These are phyloP conservation scores for Saiga tatarica DNA, from an alignment of 2,113 vertebrate genomes.

Conservation along the genomic window DNA sequence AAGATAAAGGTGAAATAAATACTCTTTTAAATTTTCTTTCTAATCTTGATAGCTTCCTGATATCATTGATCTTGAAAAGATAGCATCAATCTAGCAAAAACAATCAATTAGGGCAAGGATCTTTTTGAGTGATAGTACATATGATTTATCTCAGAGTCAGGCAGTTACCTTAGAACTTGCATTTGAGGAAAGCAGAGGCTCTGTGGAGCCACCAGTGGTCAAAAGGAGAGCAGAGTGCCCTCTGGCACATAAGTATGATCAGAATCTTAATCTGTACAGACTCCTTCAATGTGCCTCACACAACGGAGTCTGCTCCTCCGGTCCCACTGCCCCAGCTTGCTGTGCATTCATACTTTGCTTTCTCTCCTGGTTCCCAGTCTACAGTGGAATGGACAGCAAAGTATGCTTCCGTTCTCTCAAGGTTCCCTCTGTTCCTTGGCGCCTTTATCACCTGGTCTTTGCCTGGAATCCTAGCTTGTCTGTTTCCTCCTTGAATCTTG, in stretches of 20 bases:
- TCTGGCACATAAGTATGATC: not conserved
- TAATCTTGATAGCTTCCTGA: not conserved
- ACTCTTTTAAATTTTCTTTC: not conserved
- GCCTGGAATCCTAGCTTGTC: not conserved
- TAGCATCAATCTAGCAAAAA: not conserved
- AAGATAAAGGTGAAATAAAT: not conserved
- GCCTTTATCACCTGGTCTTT: not conserved
- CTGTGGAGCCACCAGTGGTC: not conserved
- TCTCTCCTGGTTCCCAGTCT: not conserved
- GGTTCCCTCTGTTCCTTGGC: not conserved
- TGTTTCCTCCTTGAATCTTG: not conserved
- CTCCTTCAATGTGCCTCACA: not conserved
- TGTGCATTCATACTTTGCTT: not conserved
- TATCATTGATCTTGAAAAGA: not conserved
- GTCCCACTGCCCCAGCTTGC: no score
- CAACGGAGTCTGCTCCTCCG: not conserved
- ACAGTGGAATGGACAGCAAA: not conserved
- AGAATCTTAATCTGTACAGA: not conserved
- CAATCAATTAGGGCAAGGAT: not conserved
- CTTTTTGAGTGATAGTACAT: not conserved
- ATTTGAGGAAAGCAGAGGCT: not conserved
- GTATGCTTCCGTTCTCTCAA: not conserved
- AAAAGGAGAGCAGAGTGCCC: not conserved
- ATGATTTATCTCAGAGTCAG: not conserved
- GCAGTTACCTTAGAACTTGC: not conserved